Conservation (phyloP, 1,140 invertebrate genomes). For the Helicorthomorpha holstii region DNA sequence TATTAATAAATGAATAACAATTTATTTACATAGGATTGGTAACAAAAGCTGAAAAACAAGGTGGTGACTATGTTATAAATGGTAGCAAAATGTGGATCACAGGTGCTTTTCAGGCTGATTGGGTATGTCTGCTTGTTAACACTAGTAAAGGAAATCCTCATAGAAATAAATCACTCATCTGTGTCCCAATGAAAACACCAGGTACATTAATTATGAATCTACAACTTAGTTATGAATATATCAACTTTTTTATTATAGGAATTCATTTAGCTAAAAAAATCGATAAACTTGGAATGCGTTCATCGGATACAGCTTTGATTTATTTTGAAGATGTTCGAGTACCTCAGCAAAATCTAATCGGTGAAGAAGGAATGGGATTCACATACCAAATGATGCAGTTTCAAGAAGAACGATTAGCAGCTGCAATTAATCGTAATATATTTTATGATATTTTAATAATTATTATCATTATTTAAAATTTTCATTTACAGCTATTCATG, state of each 20-base stretch:
- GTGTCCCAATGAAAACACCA: conserved; percentile 35
- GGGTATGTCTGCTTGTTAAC: conserved; percentile 40
- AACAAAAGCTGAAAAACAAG: conserved; percentile 28
- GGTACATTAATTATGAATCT: no score
- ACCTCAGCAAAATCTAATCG: conserved; percentile 34
- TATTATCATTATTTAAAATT: no score
- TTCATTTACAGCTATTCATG: not conserved
- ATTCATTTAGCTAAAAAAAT: conserved; percentile 31
- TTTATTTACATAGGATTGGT: conserved; percentile 23
- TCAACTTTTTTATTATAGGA: no score
- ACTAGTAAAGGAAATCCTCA: conserved; percentile 28
- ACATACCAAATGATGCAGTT: conserved; percentile 44
- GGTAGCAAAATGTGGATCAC: conserved; percentile 42
- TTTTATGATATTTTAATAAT: not conserved
- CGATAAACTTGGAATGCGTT: conserved; percentile 35
- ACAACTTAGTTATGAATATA: no score
- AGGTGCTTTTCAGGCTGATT: conserved; percentile 38
- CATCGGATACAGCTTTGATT: conserved; percentile 39
- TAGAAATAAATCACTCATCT: conserved; percentile 39
- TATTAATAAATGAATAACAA: not conserved
- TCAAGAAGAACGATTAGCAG: conserved; percentile 36
- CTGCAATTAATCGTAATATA: conserved; percentile 13
- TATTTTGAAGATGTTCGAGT: conserved; percentile 40
- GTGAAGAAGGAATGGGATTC: conserved; percentile 39
- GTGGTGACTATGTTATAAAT: conserved; percentile 38